phyloP scores from a whole-genome alignment of 2,797 vertebrate genomes.

The Lacerta viridis region DNA sequence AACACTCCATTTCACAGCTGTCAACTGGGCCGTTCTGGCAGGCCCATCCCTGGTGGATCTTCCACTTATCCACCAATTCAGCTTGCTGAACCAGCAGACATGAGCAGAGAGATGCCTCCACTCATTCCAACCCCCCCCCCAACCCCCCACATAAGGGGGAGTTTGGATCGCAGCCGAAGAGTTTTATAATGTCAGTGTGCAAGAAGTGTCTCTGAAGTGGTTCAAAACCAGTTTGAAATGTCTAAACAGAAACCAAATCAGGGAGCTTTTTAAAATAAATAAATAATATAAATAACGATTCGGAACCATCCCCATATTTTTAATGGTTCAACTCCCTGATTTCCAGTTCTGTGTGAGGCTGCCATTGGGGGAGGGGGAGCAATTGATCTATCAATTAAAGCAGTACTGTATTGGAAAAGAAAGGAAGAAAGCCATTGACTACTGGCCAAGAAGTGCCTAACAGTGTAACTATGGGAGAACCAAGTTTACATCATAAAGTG shows the following conservation, averaged over 20 bases:
- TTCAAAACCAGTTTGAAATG: background rate
- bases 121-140: background rate
- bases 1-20: too few species aligned
- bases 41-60: too few species aligned
- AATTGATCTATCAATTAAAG: too few species aligned
- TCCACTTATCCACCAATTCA: too few species aligned
- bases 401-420: background rate
- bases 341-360: background rate
- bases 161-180: background rate
- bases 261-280: background rate
- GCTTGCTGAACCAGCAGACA: too few species aligned
- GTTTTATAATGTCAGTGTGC: background rate
- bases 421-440: background rate
- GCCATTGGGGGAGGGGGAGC: too few species aligned
- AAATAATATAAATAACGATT: background rate
- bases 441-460: background rate
- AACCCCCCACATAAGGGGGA: background rate
- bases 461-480: conserved; percentile 32
- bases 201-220: background rate
- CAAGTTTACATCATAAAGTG: conserved; percentile 52
- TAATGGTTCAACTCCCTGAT: background rate
- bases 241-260: background rate
- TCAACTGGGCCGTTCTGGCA: too few species aligned
- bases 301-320: background rate
- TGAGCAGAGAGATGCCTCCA: background rate